Percentiles rank a stretch among this genome's conserved stretches.
These are phyloP conservation scores for Parotia lawesii DNA, from an alignment of 2,113 vertebrate genomes.

Conservation along the genomic window DNA sequence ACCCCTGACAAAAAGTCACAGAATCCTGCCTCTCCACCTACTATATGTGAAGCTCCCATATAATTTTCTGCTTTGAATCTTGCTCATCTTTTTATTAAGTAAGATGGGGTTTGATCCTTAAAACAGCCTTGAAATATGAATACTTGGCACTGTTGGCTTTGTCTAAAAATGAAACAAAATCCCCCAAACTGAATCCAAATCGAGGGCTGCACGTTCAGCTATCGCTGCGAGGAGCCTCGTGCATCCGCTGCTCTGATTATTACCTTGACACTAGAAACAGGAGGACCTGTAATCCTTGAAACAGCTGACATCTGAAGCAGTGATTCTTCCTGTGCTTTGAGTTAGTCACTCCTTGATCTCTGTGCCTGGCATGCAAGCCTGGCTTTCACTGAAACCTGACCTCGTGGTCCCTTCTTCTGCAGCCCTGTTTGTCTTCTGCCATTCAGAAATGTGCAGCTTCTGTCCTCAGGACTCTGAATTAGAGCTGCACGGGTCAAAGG, in stretches of 20 bases:
- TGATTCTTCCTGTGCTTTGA: constrained; percentile 45
- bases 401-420: neutral
- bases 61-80: constrained; percentile 60
- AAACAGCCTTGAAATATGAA: constrained; percentile 30
- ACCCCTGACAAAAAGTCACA: neutral
- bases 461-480: constrained; percentile 31
- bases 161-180: constrained; percentile 57
- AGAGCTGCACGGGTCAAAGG: neutral
- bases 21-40: constrained; percentile 10
- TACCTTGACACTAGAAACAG: constrained; percentile 20
- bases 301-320: neutral
- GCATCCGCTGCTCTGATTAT: constrained; percentile 15
- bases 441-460: neutral
- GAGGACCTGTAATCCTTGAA: neutral
- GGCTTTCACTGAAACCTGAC: constrained; percentile 37
- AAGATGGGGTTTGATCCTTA: constrained; percentile 55
- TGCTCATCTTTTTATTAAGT: constrained; percentile 44
- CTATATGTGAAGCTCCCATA: constrained; percentile 21
- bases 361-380: constrained; percentile 8
- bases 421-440: neutral
- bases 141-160: neutral
- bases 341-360: constrained; percentile 21
- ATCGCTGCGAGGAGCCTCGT: neutral
- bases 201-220: neutral
- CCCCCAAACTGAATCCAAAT: constrained; percentile 30